Conservation (phyloP, 2,888 invertebrate species). For the Augiades crinisus region DNA sequence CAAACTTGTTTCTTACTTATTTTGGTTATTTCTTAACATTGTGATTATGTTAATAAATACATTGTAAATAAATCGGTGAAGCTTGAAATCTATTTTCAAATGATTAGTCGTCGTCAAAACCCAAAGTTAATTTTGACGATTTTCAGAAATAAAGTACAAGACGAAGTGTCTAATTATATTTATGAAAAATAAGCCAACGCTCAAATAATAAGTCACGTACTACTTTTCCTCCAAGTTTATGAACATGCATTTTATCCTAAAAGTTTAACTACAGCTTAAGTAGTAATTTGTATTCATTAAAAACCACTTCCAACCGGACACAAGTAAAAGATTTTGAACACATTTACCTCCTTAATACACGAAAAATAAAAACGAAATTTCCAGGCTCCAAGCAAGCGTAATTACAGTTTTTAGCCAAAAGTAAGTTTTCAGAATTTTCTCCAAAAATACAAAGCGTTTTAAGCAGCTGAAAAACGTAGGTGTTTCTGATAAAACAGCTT, state of each 20-base stretch:
- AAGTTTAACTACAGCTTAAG: conserved; percentile 20
- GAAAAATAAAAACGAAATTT: conserved; percentile 15
- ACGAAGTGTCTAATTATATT: no score
- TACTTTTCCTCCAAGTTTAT: conserved; percentile 8
- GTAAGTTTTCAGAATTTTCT: conserved; percentile 29
- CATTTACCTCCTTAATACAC: conserved; percentile 7
- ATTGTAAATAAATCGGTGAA: no score
- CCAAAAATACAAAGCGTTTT: not conserved
- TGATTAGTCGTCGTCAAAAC: no score
- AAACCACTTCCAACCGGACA: conserved; percentile 19
- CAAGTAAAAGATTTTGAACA: conserved; percentile 17
- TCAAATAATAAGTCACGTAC: conserved; percentile 15
- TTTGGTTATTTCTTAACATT: not conserved
- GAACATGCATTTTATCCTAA: not conserved
- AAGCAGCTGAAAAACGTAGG: no score
- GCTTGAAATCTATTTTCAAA: no score
- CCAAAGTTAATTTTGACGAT: no score
- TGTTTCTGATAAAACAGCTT: no score
- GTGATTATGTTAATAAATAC: no score
- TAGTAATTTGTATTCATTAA: conserved; percentile 25
- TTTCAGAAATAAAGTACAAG: no score
- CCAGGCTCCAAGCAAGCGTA: conserved; percentile 20
- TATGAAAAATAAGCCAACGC: conserved; percentile 3
- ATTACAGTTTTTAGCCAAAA: conserved; percentile 31
- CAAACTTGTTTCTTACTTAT: not conserved